Percentiles rank a stretch among this genome's conserved stretches.
phyloP scores from a whole-genome alignment of 2,888 invertebrate genomes.

The Hermodice carunculata region DNA sequence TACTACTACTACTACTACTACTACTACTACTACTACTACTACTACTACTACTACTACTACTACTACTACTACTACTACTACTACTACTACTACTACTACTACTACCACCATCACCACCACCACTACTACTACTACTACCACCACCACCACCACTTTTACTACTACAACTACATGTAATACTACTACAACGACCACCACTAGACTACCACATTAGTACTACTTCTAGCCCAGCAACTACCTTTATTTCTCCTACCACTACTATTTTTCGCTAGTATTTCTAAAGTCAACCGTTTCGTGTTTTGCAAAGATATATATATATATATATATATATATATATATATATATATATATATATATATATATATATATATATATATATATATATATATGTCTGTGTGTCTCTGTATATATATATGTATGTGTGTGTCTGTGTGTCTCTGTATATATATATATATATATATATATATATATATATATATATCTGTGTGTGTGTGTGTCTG shows the following conservation, averaged over 20 bases:
- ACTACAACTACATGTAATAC: background rate
- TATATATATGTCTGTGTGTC: too few relatives aligned
- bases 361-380: too few relatives aligned
- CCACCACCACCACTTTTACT: background rate
- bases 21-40: background rate
- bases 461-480: too few relatives aligned
- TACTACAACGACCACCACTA: background rate
- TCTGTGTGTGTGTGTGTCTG: too few relatives aligned
- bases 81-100: background rate
- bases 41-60: background rate
- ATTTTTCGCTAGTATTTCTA: too few relatives aligned
- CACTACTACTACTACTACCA: background rate
- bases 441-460: too few relatives aligned
- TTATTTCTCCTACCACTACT: background rate
- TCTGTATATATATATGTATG: too few relatives aligned
- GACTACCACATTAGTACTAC: background rate
- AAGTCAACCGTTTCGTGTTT: too few relatives aligned
- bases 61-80: background rate
- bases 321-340: too few relatives aligned
- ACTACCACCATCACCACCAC: background rate
- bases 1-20: background rate
- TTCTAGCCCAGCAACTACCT: background rate
- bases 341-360: too few relatives aligned
- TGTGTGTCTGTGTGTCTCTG: too few relatives aligned
- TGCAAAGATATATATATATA: too few relatives aligned